These are phyloP conservation scores for Habropoda laboriosa DNA, from an alignment of 1,140 invertebrate genomes.

Conservation along the genomic window DNA sequence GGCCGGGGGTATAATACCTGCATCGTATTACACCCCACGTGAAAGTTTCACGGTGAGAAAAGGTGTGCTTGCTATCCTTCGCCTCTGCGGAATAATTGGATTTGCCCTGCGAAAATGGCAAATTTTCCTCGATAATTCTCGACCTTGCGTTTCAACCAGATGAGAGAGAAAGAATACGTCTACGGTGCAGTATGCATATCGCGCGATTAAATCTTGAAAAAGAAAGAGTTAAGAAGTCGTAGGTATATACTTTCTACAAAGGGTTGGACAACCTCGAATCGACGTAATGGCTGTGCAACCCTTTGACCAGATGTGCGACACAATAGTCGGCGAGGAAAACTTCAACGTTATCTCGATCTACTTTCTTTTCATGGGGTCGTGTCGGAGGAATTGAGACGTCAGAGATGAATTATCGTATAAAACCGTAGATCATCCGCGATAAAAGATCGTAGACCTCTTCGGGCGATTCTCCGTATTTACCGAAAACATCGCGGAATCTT, in stretches of 20 bases:
- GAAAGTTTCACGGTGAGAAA: conserved; percentile 19
- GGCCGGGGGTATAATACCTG: conserved; percentile 52
- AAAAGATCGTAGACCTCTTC: too few species aligned
- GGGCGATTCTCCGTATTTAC: not conserved
- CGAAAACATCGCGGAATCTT: too few species aligned
- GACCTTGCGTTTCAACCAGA: too few species aligned
- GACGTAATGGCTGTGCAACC: conserved; percentile 60
- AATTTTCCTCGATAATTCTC: not conserved
- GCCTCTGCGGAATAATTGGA: conserved; percentile 41
- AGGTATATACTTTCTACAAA: conserved; percentile 35
- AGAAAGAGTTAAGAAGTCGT: conserved; percentile 59
- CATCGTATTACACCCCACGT: conserved; percentile 59
- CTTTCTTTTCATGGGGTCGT: conserved; percentile 41
- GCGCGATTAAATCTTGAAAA: conserved; percentile 60
- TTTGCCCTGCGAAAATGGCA: conserved; percentile 22
- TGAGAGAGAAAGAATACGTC: not conserved
- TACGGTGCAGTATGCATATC: too few species aligned
- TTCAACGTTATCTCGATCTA: conserved; percentile 71
- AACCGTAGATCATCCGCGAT: conserved; percentile 25
- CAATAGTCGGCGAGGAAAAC: conserved; percentile 65
- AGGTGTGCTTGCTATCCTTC: not conserved
- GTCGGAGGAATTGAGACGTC: conserved; percentile 61
- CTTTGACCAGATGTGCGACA: conserved; percentile 64
- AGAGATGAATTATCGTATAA: conserved; percentile 25
- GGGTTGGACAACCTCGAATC: conserved; percentile 51